Percentiles rank a stretch among this genome's conserved stretches.
Evolutionary conservation across 2,797 vertebrate species (phyloP).

Genomic region (Eulemur rubriventer): DNA sequence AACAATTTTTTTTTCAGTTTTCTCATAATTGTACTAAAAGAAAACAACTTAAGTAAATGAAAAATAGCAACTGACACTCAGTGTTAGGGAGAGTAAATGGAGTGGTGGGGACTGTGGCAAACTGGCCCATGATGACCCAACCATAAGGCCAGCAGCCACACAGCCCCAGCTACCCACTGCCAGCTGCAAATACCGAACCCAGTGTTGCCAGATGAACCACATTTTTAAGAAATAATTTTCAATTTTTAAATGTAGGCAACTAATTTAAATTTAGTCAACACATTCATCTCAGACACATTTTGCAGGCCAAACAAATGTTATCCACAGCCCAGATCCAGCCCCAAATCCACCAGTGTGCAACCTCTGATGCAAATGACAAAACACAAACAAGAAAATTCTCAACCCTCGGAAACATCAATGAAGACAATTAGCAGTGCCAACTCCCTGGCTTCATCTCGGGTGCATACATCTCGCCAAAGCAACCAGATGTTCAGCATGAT

Average conservation of each 20-base stretch:
- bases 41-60: background rate
- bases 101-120: rapidly evolving
- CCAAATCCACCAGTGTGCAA: background rate
- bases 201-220: background rate
- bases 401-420: background rate
- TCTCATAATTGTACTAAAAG: background rate
- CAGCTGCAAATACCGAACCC: background rate
- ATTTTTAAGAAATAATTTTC: background rate
- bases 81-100: rapidly evolving
- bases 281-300: background rate
- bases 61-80: background rate
- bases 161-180: too few species aligned
- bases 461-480: rapidly evolving
- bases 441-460: background rate
- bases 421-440: background rate
- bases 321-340: background rate
- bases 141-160: background rate
- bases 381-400: background rate
- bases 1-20: background rate
- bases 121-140: rapidly evolving
- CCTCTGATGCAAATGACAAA: background rate
- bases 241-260: background rate
- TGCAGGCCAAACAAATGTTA: background rate
- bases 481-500: background rate
- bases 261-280: background rate